Percentiles rank a stretch among this genome's conserved stretches.
These are phyloP conservation scores for Melieria picta DNA, from an alignment of 2,888 invertebrate genomes.

Conservation along the genomic window DNA sequence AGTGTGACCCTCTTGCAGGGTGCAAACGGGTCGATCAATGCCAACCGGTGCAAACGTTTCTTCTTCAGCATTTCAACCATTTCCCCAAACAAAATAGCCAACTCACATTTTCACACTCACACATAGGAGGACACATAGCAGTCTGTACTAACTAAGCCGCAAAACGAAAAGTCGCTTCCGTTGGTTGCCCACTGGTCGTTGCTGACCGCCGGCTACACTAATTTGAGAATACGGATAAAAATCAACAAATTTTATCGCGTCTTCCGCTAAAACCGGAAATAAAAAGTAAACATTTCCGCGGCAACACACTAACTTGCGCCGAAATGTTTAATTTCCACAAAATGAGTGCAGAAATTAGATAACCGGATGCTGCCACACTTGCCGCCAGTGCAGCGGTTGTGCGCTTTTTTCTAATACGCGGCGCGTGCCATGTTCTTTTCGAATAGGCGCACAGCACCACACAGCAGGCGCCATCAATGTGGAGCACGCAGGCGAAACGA, in stretches of 20 bases:
- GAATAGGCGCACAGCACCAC: slow-evolving; percentile 25
- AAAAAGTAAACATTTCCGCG: slow-evolving; percentile 24
- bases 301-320: neutral
- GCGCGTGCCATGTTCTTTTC: slow-evolving; percentile 37
- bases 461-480: neutral
- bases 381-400: neutral
- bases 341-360: neutral
- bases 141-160: neutral
- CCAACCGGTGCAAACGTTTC: too few species aligned
- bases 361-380: slow-evolving; percentile 11
- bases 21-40: too few species aligned
- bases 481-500: neutral
- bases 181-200: neutral
- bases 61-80: too few species aligned
- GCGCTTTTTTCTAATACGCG: slow-evolving; percentile 24
- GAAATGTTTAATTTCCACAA: slow-evolving; percentile 6
- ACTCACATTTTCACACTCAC: neutral
- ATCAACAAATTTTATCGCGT: slow-evolving; percentile 39
- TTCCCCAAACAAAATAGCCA: too few species aligned
- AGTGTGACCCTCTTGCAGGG: too few species aligned
- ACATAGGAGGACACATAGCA: neutral
- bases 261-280: slow-evolving; percentile 42
- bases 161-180: slow-evolving; percentile 16
- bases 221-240: slow-evolving; percentile 42
- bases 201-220: slow-evolving; percentile 39